Base-by-base conservation (phyloP, 2,888 invertebrate genomes). In the Strigamia crassipes region DNA sequence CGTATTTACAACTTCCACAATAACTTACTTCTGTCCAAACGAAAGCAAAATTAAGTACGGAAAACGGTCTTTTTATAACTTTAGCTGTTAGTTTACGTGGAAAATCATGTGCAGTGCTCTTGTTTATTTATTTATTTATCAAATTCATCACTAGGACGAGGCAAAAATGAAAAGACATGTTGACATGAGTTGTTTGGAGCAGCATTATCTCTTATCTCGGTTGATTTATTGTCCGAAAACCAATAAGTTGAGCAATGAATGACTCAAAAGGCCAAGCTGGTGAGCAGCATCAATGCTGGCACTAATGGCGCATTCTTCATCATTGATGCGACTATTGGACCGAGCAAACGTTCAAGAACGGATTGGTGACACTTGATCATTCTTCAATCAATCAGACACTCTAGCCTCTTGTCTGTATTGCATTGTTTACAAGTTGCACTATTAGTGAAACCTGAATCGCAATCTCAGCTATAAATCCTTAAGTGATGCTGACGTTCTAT, bases 331-430 rank as follows among this genome's bases (percentile, higher is more conserved):
- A 27, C 27, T 73, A 73, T 73, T 38, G 73, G 31, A 1, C 15
- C 73, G 23, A 73, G 73, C 9, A 73, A 73, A 73, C 73, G 73
- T 73, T 73, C 31, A 10, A 27, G 12, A 73, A 8, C 12, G 15
- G 73, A 73, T 73, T 31, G 73, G 31, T 27, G 27, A 31, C 38
- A 73, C 73, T 73, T 73, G 73, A 73, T 73, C 73, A 73, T 31
- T 73, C 73, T 1, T 12, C 31, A 31, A 27, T 73, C 31, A 27
- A 27, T 73, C 73, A n/a, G n/a, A n/a, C n/a, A n/a, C n/a, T n/a
- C n/a, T n/a, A n/a, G n/a, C n/a, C n/a, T n/a, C n/a, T n/a, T n/a
- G n/a, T n/a, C n/a, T n/a, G n/a, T n/a, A n/a, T n/a, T n/a, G n/a
- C n/a, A n/a, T n/a, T n/a, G n/a, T n/a, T n/a, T n/a, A n/a, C n/a